Base-by-base conservation (phyloP, 2,888 invertebrate genomes). In the Drosophila melanosoma region DNA sequence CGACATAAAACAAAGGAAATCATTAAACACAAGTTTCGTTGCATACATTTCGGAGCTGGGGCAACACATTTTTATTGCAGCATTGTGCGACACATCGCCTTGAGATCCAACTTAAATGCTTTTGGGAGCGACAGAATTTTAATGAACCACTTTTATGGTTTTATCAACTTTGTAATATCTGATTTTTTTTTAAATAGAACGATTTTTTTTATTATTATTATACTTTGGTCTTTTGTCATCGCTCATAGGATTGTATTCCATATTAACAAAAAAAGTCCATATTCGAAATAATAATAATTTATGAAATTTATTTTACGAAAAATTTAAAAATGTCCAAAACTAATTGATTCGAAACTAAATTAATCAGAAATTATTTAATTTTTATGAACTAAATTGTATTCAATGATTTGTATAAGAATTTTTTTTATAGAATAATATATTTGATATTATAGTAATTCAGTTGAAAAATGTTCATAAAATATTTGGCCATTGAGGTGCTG, bases 41-140 rank as follows among this genome's bases (percentile, higher is more conserved):
- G 71, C 71, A 33, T 59, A 69, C 64, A 54, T 74, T 68, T 51
- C 7, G 40, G 65, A 51, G 65, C 58, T 2, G 8, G 1, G 45
- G 49, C 40, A 32, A 54, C 10, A 15, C 17, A 33, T 20, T 42
- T 35, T 54, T 36, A 35, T 56, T 36, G 33, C 64, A 49, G 58
- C 23, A 4, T 49, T 49, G 8, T 20, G 20, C 26, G 11, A 38
- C 36, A 29, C 38, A 29, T 40, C 56, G 57, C 57, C 38, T 57
- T 54, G 54, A 20, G 56, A 54, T 61, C 23, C n/a, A 54, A 20
- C 26, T 54, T 38, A 12, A 61, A 38, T 38, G 38, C 29, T 29
- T 26, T 51, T 51, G 51, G 59, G 15, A 20, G 17, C 17, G 17
- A 23, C 23, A 32, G 32, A 61, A 40, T 40, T 54, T 7, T 36